Percentiles rank a stretch among this genome's conserved stretches.
Evolutionary conservation across 2,888 invertebrate genomes (phyloP).

Genomic region (Andrena fulva): DNA sequence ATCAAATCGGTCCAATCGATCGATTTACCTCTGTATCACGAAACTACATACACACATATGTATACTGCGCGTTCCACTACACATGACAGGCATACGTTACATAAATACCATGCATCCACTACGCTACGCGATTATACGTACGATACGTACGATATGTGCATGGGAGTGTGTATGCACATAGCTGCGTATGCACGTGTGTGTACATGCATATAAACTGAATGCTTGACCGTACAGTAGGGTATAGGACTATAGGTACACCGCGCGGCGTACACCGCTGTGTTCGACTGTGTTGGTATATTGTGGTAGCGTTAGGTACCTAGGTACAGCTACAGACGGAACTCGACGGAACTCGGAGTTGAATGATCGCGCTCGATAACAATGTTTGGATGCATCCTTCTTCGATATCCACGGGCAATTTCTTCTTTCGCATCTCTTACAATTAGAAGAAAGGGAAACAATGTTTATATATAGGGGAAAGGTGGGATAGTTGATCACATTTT

Average conservation of each 20-base stretch:
- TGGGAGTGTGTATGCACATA: no score
- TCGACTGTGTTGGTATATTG: no score
- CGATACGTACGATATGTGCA: no score
- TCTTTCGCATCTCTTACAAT: no score
- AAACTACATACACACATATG: constrained; percentile 29
- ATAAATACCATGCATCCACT: constrained; percentile 47
- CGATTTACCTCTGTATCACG: constrained; percentile 57
- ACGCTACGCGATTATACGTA: constrained; percentile 37
- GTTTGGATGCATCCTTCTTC: constrained; percentile 1
- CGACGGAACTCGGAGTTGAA: constrained; percentile 23
- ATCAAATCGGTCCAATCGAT: constrained; percentile 42
- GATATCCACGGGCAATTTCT: neutral
- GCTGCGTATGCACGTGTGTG: neutral
- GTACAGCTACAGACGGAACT: no score
- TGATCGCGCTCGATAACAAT: constrained; percentile 40
- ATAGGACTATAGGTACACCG: no score
- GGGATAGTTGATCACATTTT: no score
- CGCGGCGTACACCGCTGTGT: no score
- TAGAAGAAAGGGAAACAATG: neutral
- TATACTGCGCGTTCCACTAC: constrained; percentile 60
- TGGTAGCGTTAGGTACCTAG: no score
- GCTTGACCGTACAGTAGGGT: constrained; percentile 19
- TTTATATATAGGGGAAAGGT: neutral
- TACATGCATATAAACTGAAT: constrained; percentile 30
- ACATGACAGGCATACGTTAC: constrained; percentile 61